Evolutionary conservation across 2,797 vertebrate species (phyloP).

Genomic region (Tarsius wallacei): DNA sequence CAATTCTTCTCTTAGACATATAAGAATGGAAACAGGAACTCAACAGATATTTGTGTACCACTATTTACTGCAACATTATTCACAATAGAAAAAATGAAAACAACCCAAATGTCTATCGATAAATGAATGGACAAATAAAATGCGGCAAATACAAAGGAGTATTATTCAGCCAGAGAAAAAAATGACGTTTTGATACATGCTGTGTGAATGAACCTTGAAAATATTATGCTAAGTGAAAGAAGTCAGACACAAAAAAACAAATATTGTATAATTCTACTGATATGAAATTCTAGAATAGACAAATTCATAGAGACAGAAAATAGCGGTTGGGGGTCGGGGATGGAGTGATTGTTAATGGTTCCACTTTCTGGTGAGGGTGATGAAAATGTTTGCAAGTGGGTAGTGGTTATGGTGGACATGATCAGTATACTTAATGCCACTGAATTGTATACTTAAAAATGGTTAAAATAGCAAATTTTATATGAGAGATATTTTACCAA

Average conservation of each 20-base stretch:
- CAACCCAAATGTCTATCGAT: not conserved
- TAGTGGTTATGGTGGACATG: not conserved
- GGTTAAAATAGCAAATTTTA: not conserved
- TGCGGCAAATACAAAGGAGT: not conserved
- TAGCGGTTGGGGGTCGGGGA: not conserved
- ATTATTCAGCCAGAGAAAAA: not conserved
- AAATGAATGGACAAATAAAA: not conserved
- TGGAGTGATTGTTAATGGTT: not conserved
- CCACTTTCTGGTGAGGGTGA: not conserved
- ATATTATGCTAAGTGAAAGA: not conserved
- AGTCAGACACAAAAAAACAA: not conserved
- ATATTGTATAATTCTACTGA: not conserved
- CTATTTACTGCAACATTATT: not conserved
- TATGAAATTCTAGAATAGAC: not conserved
- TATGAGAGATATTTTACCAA: not conserved
- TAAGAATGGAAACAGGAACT: constrained; percentile 28
- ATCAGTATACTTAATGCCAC: not conserved
- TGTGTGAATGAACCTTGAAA: constrained; percentile 38
- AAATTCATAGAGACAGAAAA: constrained; percentile 34
- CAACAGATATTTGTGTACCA: not conserved
- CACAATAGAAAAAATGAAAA: constrained; percentile 23
- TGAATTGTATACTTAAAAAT: constrained; percentile 9
- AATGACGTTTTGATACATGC: not conserved
- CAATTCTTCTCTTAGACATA: not conserved
- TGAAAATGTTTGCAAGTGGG: constrained; percentile 16